phyloP scores from a whole-genome alignment of 2,888 invertebrate species.

The Tetragonula carbonaria region DNA sequence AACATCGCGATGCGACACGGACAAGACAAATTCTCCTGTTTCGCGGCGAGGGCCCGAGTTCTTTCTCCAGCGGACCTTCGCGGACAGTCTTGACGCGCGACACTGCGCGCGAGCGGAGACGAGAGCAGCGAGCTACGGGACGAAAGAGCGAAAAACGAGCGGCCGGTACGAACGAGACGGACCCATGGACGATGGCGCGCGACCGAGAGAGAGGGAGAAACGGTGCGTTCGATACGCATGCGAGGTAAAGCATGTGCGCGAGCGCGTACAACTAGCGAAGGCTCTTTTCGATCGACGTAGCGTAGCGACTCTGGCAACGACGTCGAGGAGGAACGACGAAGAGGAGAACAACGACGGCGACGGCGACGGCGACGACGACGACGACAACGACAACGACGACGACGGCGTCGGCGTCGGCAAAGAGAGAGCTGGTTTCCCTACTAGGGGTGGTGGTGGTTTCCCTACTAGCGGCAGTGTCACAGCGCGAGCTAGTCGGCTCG shows the following conservation, averaged over 20 bases:
- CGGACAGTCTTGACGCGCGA: conserved; percentile 15
- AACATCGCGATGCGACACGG: conserved; percentile 26
- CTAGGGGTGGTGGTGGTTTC: conserved; percentile 1
- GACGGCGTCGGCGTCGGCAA: conserved; percentile 36
- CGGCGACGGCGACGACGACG: conserved; percentile 35
- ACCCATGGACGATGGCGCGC: background rate
- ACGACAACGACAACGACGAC: conserved; percentile 26
- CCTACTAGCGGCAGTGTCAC: conserved; percentile 21
- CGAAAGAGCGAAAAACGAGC: conserved; percentile 8
- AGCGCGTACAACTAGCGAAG: conserved; percentile 71
- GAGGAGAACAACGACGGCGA: conserved; percentile 21
- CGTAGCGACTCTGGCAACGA: conserved; percentile 24
- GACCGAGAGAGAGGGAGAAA: conserved; percentile 8
- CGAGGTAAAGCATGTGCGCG: conserved; percentile 79
- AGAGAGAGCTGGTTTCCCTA: conserved; percentile 7
- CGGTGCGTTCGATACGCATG: conserved; percentile 81
- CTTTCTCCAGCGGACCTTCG: background rate
- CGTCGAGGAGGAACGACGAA: conserved; percentile 33
- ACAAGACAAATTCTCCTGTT: conserved; percentile 52
- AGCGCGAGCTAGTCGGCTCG: background rate
- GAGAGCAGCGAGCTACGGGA: background rate
- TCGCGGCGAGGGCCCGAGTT: background rate
- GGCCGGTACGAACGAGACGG: background rate
- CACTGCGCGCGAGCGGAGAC: conserved; percentile 1
- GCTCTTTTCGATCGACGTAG: conserved; percentile 83